phyloP scores from a whole-genome alignment of 2,797 vertebrate species.

The Spondyliosoma cantharus region DNA sequence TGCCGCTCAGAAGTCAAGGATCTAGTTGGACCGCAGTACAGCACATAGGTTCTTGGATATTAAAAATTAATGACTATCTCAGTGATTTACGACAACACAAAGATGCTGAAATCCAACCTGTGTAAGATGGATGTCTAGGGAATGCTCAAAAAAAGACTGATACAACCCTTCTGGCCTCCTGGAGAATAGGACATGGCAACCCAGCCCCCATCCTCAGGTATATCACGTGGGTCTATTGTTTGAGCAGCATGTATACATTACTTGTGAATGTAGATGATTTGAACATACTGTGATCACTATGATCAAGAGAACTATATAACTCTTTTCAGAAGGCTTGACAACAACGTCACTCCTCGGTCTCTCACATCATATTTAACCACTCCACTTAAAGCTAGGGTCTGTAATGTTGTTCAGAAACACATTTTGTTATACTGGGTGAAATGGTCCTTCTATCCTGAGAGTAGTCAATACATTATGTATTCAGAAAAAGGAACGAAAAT shows the following conservation, averaged over 20 bases:
- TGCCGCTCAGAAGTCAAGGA: slow-evolving; percentile 52
- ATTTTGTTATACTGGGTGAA: no score
- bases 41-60: slow-evolving; percentile 72
- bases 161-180: slow-evolving; percentile 41
- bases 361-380: slow-evolving; percentile 4
- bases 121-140: slow-evolving; percentile 73
- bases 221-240: slow-evolving; percentile 15
- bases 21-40: slow-evolving; percentile 61
- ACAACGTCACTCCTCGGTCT: background rate
- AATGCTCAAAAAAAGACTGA: slow-evolving; percentile 62
- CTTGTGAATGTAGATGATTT: background rate
- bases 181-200: slow-evolving; percentile 21
- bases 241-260: slow-evolving; percentile 9
- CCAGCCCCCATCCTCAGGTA: slow-evolving; percentile 14
- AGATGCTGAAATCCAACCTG: slow-evolving; percentile 73
- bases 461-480: no score
- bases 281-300: slow-evolving; percentile 4
- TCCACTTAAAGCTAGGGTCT: no score
- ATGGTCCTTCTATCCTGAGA: no score
- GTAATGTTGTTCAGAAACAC: no score
- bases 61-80: slow-evolving; percentile 83
- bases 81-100: slow-evolving; percentile 82
- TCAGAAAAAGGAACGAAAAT: no score
- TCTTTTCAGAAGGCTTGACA: slow-evolving; percentile 13
- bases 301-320: background rate